Evolutionary conservation across 2,888 invertebrate species (phyloP).

Genomic region (Chrysolina oricalcia): DNA sequence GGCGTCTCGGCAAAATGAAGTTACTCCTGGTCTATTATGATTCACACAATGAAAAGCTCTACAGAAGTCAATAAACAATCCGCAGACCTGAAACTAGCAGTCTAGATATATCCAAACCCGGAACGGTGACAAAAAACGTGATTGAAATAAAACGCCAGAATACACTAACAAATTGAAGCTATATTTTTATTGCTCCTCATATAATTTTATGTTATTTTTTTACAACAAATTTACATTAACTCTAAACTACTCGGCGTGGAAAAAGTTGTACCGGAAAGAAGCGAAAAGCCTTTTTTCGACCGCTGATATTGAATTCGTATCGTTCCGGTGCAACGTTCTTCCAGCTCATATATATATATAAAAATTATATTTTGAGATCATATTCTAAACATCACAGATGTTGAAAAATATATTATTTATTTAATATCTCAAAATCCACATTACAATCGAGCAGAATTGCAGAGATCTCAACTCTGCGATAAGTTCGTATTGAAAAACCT

Average conservation of each 20-base stretch:
- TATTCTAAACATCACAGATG: conserved; percentile 81
- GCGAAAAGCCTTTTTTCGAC: conserved; percentile 5
- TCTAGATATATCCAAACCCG: no score
- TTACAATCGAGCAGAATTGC: conserved; percentile 59
- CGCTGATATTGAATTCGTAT: not conserved
- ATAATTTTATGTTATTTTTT: conserved; percentile 62
- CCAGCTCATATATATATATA: conserved; percentile 58
- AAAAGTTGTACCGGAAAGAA: conserved; percentile 35
- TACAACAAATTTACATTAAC: conserved; percentile 64
- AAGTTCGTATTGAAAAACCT: conserved; percentile 45
- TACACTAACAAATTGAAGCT: conserved; percentile 66
- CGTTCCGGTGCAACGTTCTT: conserved; percentile 38
- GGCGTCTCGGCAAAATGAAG: no score
- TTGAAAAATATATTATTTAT: conserved; percentile 71
- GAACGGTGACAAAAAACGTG: not conserved
- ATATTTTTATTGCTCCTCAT: conserved; percentile 62
- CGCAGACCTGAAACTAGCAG: no score
- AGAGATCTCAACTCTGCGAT: conserved; percentile 61
- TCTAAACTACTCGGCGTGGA: conserved; percentile 49
- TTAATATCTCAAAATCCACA: conserved; percentile 59
- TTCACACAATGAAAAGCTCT: no score
- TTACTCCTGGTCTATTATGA: no score
- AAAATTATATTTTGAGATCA: conserved; percentile 71
- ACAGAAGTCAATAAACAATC: no score
- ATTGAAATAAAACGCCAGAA: conserved; percentile 45